Evolutionary conservation across 2,888 invertebrate species (phyloP).

Genomic region (Cataglyphis livida): DNA sequence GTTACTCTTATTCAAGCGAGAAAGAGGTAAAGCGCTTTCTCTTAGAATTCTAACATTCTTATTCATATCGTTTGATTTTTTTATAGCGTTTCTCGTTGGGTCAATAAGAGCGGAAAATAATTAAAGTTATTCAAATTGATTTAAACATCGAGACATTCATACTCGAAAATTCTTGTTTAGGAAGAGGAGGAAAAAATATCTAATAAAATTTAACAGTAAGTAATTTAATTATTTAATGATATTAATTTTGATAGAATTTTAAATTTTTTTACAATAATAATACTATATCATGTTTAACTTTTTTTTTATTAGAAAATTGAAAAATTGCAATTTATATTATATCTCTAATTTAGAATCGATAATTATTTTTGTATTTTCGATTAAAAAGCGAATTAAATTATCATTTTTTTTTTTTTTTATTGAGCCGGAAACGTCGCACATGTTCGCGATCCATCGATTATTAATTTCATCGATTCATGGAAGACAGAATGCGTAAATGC

Average conservation of each 20-base stretch:
- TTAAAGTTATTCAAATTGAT: constrained; percentile 1
- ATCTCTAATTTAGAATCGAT: neutral
- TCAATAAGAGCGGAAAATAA: neutral
- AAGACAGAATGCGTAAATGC: neutral
- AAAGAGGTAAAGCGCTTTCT: constrained; percentile 10
- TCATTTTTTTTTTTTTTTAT: neutral
- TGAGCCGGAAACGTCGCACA: neutral
- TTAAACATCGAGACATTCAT: neutral
- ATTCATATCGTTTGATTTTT: constrained; percentile 30
- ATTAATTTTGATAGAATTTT: neutral
- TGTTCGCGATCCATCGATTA: constrained; percentile 14
- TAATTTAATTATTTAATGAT: neutral
- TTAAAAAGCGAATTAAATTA: neutral
- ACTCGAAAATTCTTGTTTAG: neutral
- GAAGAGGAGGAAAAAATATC: neutral
- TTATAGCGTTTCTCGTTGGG: neutral
- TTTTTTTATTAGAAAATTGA: neutral
- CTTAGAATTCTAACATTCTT: constrained; percentile 38
- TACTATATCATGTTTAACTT: no score
- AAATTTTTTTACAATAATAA: neutral
- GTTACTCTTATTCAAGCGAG: constrained; percentile 36
- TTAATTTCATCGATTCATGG: neutral
- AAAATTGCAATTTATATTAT: neutral
- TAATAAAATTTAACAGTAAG: neutral
- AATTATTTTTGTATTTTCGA: neutral